These are phyloP conservation scores for Drosophila teissieri DNA, from an alignment of 1,140 invertebrate species.

Conservation along the genomic window DNA sequence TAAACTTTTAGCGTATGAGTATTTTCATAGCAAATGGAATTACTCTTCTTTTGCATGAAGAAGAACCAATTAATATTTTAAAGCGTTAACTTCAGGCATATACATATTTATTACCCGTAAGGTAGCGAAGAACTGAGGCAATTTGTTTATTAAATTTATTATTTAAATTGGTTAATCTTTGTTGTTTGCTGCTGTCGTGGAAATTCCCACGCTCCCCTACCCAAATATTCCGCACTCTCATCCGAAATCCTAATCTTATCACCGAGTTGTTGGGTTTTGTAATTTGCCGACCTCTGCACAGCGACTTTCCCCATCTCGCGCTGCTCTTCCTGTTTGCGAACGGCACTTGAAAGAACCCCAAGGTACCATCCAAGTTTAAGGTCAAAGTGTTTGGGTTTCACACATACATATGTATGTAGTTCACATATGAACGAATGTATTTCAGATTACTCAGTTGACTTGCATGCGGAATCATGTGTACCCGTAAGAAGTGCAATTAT, in stretches of 20 bases:
- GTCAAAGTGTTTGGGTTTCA: slow-evolving; percentile 46
- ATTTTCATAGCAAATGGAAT: background rate
- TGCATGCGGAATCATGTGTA: background rate
- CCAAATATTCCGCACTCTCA: background rate
- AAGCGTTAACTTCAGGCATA: too few species aligned
- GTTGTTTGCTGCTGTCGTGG: slow-evolving; percentile 7
- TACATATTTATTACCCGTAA: too few species aligned
- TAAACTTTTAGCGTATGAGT: background rate
- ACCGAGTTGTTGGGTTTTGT: slow-evolving; percentile 4
- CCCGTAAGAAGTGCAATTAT: background rate
- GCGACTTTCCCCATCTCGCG: slow-evolving; percentile 9
- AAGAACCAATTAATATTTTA: too few species aligned
- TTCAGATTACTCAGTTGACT: slow-evolving; percentile 24
- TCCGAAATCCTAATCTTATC: slow-evolving; percentile 62
- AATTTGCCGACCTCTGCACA: slow-evolving; percentile 18
- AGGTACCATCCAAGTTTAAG: slow-evolving; percentile 30
- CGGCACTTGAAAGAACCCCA: slow-evolving; percentile 44
- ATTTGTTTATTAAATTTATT: too few species aligned
- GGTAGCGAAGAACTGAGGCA: too few species aligned
- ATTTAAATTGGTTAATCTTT: background rate
- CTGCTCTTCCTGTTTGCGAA: slow-evolving; percentile 13
- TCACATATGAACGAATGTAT: background rate
- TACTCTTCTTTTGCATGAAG: too few species aligned
- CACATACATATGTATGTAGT: background rate
- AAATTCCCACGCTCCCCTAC: slow-evolving; percentile 40